A percentile compares a stretch with the other conserved stretches of the same genome.
Evolutionary conservation across 2,113 vertebrate species (phyloP).

Genomic region (Pteruthius melanotis): DNA sequence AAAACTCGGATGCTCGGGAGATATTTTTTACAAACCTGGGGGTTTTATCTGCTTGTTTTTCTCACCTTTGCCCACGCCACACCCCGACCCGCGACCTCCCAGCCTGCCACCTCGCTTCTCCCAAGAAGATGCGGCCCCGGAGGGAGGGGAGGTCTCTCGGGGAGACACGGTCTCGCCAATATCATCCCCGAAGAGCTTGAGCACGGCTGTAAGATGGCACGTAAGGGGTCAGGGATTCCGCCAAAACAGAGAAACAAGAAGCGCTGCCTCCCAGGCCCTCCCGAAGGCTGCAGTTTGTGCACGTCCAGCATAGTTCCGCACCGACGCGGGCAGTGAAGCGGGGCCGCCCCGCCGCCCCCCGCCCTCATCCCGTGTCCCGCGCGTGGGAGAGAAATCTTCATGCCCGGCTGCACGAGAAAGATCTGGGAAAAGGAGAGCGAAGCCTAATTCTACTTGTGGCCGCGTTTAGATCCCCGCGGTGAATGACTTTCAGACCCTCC

Average conservation of each 20-base stretch:
- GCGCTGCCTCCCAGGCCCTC: background rate
- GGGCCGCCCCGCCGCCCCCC: too few relatives aligned
- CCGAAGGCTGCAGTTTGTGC: background rate
- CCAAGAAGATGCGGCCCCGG: background rate
- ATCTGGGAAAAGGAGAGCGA: background rate
- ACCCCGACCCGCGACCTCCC: background rate
- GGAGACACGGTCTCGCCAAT: background rate
- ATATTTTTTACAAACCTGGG: background rate
- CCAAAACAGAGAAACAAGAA: background rate
- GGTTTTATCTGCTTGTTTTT: background rate
- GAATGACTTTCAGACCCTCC: background rate
- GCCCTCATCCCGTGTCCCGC: background rate
- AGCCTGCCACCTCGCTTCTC: background rate
- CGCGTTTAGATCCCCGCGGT: background rate
- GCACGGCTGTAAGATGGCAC: background rate
- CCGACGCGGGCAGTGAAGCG: background rate
- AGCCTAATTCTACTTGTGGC: background rate
- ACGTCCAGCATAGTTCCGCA: background rate
- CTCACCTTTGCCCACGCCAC: background rate
- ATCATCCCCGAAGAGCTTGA: background rate
- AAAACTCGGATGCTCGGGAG: background rate
- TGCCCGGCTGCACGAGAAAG: accelerated
- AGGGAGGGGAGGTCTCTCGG: background rate
- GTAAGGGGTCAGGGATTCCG: background rate
- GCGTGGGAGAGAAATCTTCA: background rate